Percentiles rank a stretch among this genome's conserved stretches.
phyloP scores from a whole-genome alignment of 2,113 vertebrate species.

The Gila orcuttii region DNA sequence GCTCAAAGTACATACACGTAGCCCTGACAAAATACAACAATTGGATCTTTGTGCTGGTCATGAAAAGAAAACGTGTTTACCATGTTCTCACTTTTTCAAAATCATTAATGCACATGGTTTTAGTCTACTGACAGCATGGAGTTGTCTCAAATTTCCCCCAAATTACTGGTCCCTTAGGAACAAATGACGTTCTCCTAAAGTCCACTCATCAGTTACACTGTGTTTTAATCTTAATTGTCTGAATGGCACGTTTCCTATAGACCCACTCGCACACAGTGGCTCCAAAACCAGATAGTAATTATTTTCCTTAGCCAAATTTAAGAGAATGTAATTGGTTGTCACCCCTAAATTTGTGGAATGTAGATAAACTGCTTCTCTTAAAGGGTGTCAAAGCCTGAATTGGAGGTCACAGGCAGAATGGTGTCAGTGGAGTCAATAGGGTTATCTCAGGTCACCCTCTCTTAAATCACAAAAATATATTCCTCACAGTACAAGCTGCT shows the following conservation, averaged over 20 bases:
- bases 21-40: slow-evolving; percentile 26
- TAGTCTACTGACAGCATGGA: not conserved
- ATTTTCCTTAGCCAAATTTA: not conserved
- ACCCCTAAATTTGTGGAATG: slow-evolving; percentile 14
- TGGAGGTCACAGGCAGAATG: slow-evolving; percentile 23
- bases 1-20: slow-evolving; percentile 34
- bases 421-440: slow-evolving; percentile 8
- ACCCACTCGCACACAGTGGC: not conserved
- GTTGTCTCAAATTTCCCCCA: not conserved
- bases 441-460: slow-evolving; percentile 25
- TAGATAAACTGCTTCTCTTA: not conserved
- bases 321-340: not conserved
- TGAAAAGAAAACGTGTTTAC: not conserved
- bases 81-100: slow-evolving; percentile 1
- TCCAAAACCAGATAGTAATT: not conserved
- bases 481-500: not conserved
- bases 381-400: slow-evolving; percentile 14
- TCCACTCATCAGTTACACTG: not conserved
- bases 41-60: not conserved
- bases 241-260: not conserved
- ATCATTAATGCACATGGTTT: not conserved
- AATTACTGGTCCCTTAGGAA: not conserved
- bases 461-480: slow-evolving; percentile 15
- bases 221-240: not conserved
- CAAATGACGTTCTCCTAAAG: not conserved